These are phyloP conservation scores for Chorisops tibialis DNA, from an alignment of 2,888 invertebrate genomes.

Conservation along the genomic window DNA sequence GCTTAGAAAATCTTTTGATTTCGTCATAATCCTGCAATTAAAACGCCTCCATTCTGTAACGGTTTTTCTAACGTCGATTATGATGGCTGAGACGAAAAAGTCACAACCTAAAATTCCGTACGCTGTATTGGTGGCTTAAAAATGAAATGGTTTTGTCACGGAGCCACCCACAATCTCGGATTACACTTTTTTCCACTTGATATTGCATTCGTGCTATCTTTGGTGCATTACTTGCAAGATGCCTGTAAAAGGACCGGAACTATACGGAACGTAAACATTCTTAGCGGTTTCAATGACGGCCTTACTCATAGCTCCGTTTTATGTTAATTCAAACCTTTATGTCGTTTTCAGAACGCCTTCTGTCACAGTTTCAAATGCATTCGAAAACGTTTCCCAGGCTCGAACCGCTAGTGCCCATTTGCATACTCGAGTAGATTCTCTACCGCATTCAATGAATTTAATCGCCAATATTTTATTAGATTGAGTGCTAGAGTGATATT, in stretches of 20 bases:
- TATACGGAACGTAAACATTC: not conserved
- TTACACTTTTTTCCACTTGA: conserved; percentile 2
- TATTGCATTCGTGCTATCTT: too few species aligned
- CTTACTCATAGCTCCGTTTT: not conserved
- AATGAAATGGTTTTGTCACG: conserved; percentile 32
- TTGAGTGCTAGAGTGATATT: too few species aligned
- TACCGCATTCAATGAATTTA: not conserved
- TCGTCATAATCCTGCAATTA: conserved; percentile 32
- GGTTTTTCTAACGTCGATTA: conserved; percentile 11
- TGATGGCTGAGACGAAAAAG: conserved; percentile 1
- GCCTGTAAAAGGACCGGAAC: conserved; percentile 23
- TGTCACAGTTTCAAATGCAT: conserved; percentile 22
- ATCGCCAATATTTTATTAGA: not conserved
- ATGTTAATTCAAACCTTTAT: conserved; percentile 18
- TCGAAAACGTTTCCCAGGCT: not conserved
- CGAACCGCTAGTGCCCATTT: not conserved
- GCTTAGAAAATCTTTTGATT: conserved; percentile 24
- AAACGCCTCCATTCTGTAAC: conserved; percentile 27
- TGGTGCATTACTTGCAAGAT: too few species aligned
- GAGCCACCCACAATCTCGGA: conserved; percentile 29
- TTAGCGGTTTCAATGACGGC: too few species aligned
- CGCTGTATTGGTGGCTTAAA: not conserved
- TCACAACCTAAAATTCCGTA: not conserved
- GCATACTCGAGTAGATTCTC: not conserved
- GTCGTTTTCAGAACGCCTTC: conserved; percentile 19